Evolutionary conservation across 92 coral and sea anemone genomes (phyloP).

Genomic region (Parazoanthus swiftii): DNA sequence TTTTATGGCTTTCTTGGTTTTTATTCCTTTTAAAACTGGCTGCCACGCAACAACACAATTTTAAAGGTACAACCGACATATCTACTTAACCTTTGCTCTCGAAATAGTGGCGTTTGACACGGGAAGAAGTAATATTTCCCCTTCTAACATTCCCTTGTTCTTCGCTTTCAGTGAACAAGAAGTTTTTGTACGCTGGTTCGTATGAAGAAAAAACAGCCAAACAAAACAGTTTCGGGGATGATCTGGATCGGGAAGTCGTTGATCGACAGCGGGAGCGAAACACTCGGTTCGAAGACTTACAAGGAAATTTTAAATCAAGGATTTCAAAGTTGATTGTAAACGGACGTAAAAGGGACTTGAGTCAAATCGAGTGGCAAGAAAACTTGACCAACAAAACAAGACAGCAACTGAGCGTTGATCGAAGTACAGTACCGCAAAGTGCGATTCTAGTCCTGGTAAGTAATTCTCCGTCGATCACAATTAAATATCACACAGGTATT

Average conservation of each 20-base stretch:
- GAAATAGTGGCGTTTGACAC: neutral
- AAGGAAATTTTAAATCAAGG: slow-evolving; percentile 33
- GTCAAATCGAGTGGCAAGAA: neutral
- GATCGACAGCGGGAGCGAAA: slow-evolving; percentile 20
- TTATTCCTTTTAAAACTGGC: slow-evolving; percentile 62
- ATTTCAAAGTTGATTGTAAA: slow-evolving; percentile 41
- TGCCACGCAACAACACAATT: slow-evolving; percentile 48
- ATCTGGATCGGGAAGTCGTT: slow-evolving; percentile 30
- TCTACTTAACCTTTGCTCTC: neutral
- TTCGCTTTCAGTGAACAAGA: slow-evolving; percentile 61
- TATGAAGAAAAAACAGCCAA: slow-evolving; percentile 50
- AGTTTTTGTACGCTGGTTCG: slow-evolving; percentile 73
- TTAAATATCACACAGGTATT: neutral
- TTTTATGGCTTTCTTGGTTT: slow-evolving; percentile 77
- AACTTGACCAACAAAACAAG: slow-evolving; percentile 15
- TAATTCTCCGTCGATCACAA: neutral
- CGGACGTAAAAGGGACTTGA: slow-evolving; percentile 31
- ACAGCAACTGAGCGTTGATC: neutral
- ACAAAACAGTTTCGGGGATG: slow-evolving; percentile 1
- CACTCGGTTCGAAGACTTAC: slow-evolving; percentile 23
- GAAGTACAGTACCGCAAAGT: slow-evolving; percentile 49
- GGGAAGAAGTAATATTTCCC: neutral
- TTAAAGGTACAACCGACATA: slow-evolving; percentile 46
- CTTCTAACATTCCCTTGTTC: slow-evolving; percentile 48
- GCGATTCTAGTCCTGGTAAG: slow-evolving; percentile 84